Evolutionary conservation across 2,113 vertebrate genomes (phyloP).

Genomic region (Boleophthalmus pectinirostris): DNA sequence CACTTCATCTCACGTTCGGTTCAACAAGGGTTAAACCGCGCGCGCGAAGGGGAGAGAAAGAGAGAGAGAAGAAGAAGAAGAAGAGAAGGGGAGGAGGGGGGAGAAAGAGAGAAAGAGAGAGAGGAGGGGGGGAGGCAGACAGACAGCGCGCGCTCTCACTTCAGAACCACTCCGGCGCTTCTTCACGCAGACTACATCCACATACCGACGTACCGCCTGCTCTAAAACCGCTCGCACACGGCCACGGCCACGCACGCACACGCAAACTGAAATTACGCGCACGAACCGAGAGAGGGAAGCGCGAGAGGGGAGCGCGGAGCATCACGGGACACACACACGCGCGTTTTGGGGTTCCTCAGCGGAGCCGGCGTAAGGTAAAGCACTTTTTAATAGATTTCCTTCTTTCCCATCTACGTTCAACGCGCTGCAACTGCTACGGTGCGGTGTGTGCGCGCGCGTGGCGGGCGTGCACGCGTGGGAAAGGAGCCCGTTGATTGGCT

Average conservation of each 20-base stretch:
- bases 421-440: background rate
- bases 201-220: slow-evolving; percentile 29
- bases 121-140: background rate
- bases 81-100: no score
- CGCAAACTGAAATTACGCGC: background rate
- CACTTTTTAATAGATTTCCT: slow-evolving; percentile 9
- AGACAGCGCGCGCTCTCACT: slow-evolving; percentile 8
- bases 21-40: slow-evolving; percentile 56
- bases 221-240: slow-evolving; percentile 20
- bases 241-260: background rate
- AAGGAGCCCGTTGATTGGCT: background rate
- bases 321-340: background rate
- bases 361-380: slow-evolving; percentile 40
- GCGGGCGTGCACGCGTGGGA: background rate
- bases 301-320: slow-evolving; percentile 5
- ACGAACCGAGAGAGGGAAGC: slow-evolving; percentile 19
- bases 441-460: background rate
- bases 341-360: slow-evolving; percentile 10
- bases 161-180: slow-evolving; percentile 38
- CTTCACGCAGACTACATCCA: slow-evolving; percentile 41
- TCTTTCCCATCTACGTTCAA: background rate
- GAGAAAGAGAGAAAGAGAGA: background rate
- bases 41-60: background rate
- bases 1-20: slow-evolving; percentile 18
- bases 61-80: background rate